Evolutionary conservation across 2,797 vertebrate species (phyloP).

Genomic region (Typhlichthys eigenmanni): DNA sequence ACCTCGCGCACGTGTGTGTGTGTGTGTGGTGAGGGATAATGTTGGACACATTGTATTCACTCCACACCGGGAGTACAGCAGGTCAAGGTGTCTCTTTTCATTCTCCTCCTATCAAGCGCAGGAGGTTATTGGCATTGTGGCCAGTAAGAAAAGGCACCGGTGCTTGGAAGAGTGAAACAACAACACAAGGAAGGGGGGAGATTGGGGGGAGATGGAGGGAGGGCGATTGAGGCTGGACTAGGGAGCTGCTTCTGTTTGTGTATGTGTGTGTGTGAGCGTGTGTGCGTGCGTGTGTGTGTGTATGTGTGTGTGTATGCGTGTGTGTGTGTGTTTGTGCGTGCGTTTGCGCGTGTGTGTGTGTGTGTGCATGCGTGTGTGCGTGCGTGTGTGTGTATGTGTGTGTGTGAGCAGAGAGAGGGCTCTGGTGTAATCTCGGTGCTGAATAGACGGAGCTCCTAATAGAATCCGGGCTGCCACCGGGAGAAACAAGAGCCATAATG

Average conservation of each 20-base stretch:
- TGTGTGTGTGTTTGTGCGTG: too few relatives aligned
- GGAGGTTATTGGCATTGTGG: slow-evolving; percentile 61
- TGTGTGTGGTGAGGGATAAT: slow-evolving; percentile 21
- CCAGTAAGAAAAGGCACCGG: slow-evolving; percentile 30
- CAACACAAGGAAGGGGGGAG: not conserved
- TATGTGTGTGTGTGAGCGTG: too few relatives aligned
- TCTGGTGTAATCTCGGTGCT: slow-evolving; percentile 79
- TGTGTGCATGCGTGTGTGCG: slow-evolving; percentile 61
- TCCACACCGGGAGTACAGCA: slow-evolving; percentile 42
- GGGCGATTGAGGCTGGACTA: slow-evolving; percentile 18
- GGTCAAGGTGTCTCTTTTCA: slow-evolving; percentile 57
- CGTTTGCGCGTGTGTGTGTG: slow-evolving; percentile 3
- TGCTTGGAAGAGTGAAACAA: slow-evolving; percentile 55
- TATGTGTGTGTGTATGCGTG: too few relatives aligned
- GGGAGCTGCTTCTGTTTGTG: slow-evolving; percentile 1
- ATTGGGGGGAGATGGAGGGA: not conserved
- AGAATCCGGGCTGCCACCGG: slow-evolving; percentile 91
- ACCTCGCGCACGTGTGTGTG: slow-evolving; percentile 2
- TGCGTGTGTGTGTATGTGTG: slow-evolving; percentile 59
- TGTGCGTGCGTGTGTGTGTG: too few relatives aligned
- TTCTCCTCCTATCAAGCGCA: slow-evolving; percentile 34
- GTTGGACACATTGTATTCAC: slow-evolving; percentile 40
- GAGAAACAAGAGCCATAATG: slow-evolving; percentile 94
- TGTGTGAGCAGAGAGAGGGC: slow-evolving; percentile 52
- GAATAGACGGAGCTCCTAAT: slow-evolving; percentile 82